phyloP scores from a whole-genome alignment of 2,888 invertebrate species.

The Smittia sp. region DNA sequence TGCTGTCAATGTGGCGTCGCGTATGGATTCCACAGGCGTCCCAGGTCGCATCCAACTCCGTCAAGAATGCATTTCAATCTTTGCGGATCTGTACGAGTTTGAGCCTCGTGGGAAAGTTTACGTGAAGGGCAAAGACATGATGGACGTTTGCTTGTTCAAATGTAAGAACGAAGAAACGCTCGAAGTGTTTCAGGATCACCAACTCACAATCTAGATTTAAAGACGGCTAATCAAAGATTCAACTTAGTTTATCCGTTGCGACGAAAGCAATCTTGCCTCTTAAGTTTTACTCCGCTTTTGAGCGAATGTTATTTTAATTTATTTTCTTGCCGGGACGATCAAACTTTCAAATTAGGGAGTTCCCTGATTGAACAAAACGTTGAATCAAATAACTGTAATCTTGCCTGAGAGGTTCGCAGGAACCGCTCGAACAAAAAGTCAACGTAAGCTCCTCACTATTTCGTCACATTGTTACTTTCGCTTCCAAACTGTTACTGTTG shows the following conservation, averaged over 20 bases:
- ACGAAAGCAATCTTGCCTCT: slow-evolving; percentile 32
- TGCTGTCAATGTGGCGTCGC: slow-evolving; percentile 85
- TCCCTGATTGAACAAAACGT: too few species aligned
- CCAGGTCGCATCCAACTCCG: slow-evolving; percentile 80
- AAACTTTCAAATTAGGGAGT: too few species aligned
- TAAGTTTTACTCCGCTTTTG: background rate
- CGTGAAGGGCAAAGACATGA: slow-evolving; percentile 94
- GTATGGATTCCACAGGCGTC: slow-evolving; percentile 96
- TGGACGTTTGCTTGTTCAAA: slow-evolving; percentile 79
- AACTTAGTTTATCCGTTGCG: background rate
- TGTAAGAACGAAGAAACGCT: slow-evolving; percentile 41
- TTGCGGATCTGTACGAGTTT: slow-evolving; percentile 76
- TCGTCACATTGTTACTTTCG: background rate
- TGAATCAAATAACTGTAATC: too few species aligned
- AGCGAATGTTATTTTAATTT: background rate
- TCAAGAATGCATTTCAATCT: slow-evolving; percentile 67
- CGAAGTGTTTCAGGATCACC: slow-evolving; percentile 36
- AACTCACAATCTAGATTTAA: slow-evolving; percentile 20
- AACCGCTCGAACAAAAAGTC: too few species aligned
- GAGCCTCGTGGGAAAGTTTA: slow-evolving; percentile 91
- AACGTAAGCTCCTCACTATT: too few species aligned
- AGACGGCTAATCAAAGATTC: background rate
- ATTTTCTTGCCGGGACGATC: too few species aligned
- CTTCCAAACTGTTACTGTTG: background rate
- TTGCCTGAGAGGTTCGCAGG: too few species aligned